Conservation (phyloP, 2,888 invertebrate genomes). For the Actias luna region DNA sequence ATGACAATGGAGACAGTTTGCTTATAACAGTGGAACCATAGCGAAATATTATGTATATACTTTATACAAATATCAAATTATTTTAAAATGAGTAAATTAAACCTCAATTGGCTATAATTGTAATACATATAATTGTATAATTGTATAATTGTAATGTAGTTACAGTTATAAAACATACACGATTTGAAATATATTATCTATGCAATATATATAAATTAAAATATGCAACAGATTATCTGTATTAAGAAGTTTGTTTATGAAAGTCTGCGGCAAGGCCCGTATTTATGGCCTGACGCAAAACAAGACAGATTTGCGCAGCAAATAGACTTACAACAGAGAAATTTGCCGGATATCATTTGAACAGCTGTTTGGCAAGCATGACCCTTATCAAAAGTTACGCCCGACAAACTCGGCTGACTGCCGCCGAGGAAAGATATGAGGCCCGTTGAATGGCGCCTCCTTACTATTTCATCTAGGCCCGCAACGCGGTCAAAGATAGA, state of each 20-base stretch:
- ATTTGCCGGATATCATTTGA: slow-evolving; percentile 47
- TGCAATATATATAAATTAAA: neutral
- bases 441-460: slow-evolving; percentile 20
- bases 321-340: slow-evolving; percentile 49
- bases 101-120: no score
- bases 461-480: slow-evolving; percentile 39
- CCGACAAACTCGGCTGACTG: slow-evolving; percentile 19
- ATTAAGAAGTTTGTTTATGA: neutral
- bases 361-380: slow-evolving; percentile 52
- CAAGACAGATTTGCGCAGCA: slow-evolving; percentile 30
- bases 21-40: no score
- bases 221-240: neutral
- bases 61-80: no score
- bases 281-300: slow-evolving; percentile 26
- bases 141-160: neutral
- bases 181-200: neutral
- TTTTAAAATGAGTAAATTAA: no score
- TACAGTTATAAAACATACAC: neutral
- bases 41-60: no score
- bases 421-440: slow-evolving; percentile 12
- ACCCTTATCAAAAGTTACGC: slow-evolving; percentile 49
- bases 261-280: slow-evolving; percentile 4
- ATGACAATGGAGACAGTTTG: no score
- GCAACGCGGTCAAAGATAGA: slow-evolving; percentile 45
- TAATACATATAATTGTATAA: no score